phyloP scores from a whole-genome alignment of 30 jellyfish, hydroid and myxozoan genomes.

The Turritopsis rubra region DNA sequence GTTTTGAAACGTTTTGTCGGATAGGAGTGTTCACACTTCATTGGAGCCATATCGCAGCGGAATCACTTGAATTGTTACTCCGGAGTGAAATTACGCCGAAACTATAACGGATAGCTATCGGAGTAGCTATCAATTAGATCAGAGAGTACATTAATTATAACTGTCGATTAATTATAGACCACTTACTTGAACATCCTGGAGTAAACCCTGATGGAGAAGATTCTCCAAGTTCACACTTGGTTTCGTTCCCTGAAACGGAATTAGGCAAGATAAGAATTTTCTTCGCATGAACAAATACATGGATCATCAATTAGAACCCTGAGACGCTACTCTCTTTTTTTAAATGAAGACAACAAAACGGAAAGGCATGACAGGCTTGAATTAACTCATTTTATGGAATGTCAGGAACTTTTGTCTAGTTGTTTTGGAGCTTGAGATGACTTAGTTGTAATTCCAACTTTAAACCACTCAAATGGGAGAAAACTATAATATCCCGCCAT shows the following conservation, averaged over 20 bases:
- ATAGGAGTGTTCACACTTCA: too few relatives aligned
- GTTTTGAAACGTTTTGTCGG: too few relatives aligned
- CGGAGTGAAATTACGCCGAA: too few relatives aligned
- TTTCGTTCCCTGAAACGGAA: conserved; percentile 49
- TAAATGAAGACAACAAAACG: too few relatives aligned
- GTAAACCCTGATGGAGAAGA: conserved; percentile 70
- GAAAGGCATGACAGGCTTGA: too few relatives aligned
- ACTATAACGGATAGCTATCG: not conserved
- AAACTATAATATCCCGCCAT: not conserved
- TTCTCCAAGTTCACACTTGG: conserved; percentile 60
- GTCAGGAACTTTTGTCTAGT: too few relatives aligned
- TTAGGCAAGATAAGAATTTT: not conserved
- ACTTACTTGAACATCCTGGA: conserved; percentile 78
- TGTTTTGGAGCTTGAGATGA: too few relatives aligned
- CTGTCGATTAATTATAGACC: not conserved
- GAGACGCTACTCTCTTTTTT: too few relatives aligned
- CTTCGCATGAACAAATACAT: not conserved
- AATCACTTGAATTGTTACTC: too few relatives aligned
- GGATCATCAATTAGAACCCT: too few relatives aligned
- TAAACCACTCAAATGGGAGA: not conserved
- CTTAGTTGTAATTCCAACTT: not conserved
- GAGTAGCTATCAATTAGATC: not conserved
- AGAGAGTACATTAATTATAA: not conserved
- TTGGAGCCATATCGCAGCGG: too few relatives aligned
- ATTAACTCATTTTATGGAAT: too few relatives aligned